Conservation (phyloP, 2,888 invertebrate genomes). For the Acleris emargana region DNA sequence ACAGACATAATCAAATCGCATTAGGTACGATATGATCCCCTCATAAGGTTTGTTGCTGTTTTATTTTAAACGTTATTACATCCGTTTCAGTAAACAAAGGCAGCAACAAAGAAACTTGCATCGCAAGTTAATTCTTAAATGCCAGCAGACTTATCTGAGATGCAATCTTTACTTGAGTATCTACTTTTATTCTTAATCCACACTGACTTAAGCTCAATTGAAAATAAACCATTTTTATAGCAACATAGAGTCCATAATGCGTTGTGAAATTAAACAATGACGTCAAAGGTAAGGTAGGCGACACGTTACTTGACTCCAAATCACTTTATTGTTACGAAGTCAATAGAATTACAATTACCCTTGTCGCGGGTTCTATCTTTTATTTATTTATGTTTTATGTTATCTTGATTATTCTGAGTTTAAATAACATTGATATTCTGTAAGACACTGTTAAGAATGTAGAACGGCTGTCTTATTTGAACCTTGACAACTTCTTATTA, state of each 20-base stretch:
- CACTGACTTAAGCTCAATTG: conserved; percentile 25
- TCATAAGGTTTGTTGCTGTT: not conserved
- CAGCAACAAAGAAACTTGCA: conserved; percentile 14
- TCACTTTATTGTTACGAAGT: conserved; percentile 55
- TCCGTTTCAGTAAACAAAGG: conserved; percentile 2
- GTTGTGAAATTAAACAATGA: conserved; percentile 43
- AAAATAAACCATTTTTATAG: conserved; percentile 16
- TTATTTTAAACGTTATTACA: not conserved
- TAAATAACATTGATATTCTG: conserved; percentile 14
- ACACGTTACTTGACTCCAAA: conserved; percentile 59
- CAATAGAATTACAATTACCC: conserved; percentile 53
- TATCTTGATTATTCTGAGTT: conserved; percentile 17
- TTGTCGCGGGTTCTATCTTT: conserved; percentile 39
- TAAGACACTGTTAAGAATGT: not conserved
- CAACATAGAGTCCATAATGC: conserved; percentile 22
- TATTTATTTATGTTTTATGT: conserved; percentile 20
- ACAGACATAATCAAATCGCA: too few relatives aligned
- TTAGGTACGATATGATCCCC: not conserved
- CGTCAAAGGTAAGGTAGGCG: conserved; percentile 46
- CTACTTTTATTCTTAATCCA: conserved; percentile 38
- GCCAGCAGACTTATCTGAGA: conserved; percentile 46
- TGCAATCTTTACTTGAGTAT: conserved; percentile 48
- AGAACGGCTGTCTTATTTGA: not conserved
- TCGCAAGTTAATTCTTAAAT: conserved; percentile 18
- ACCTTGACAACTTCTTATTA: not conserved